Base-by-base conservation (phyloP, 1,140 invertebrate species). In the Ceratina japonica region DNA sequence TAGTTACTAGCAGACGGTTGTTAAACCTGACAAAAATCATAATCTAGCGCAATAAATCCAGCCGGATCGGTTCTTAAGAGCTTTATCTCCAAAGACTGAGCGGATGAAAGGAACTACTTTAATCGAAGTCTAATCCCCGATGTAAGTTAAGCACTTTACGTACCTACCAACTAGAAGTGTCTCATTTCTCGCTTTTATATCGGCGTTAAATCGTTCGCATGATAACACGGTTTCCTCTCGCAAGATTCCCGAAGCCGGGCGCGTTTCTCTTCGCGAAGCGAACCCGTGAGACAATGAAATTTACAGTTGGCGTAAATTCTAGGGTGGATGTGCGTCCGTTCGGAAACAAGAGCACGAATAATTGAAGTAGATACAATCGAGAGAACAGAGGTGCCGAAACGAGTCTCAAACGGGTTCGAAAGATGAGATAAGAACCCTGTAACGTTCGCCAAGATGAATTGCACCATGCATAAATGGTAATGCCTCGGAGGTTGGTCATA, bases 391-490 rank as follows among this genome's bases (percentile, higher is more conserved):
- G 83, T 85, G 79, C 83, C 84, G 75, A 85, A 85, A 85, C 84
- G 84, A 52, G 83, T 82, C 84, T 82, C 82, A 82, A 86, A 86
- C 84, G 80, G 59, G 84, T 85, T 86, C 83, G 63, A 82, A 85
- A 74, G 80, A 85, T 84, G 84, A 85, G 82, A 86, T 85, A 85
- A 85, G 83, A 37, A 58, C 27, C 66, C 63, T 49, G 22, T 85
- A 85, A 85, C 79, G 61, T 56, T 72, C 49, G 68, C 15, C 20
- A 51, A 85, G 83, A 86, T 85, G 75, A 81, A 86, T 86, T 65
- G 75, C 69, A n/a, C 22, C 61, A 56, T 68, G 68, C 68, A 64
- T 51, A 63, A 49, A 69, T 10, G 49, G 75, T 16, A 27, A 77
- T 69, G 59, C 65, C 71, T 76, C 27, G 62, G 56, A 58, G 56